Evolutionary conservation across 2,888 invertebrate species (phyloP).

Genomic region (Myathropa florea): DNA sequence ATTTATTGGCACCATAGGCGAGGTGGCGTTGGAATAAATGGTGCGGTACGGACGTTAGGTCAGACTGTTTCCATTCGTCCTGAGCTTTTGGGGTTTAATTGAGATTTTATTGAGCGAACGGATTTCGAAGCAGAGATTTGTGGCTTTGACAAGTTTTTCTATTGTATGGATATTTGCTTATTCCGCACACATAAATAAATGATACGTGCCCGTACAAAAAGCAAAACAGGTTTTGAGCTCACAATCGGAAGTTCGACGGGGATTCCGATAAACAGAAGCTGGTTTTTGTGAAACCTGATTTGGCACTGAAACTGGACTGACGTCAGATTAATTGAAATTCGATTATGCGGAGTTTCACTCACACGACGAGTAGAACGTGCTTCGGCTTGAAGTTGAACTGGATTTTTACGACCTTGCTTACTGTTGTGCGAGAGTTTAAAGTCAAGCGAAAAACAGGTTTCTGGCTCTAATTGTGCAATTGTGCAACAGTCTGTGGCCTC

Average conservation of each 20-base stretch:
- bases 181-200: background rate
- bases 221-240: background rate
- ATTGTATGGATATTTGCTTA: background rate
- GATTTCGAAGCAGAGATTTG: conserved; percentile 35
- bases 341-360: background rate
- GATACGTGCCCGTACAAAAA: background rate
- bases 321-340: background rate
- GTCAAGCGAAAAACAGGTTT: too few relatives aligned
- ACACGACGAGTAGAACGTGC: background rate
- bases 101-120: conserved; percentile 60
- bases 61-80: conserved; percentile 23
- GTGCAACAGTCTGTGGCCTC: too few relatives aligned
- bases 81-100: conserved; percentile 42
- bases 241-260: background rate
- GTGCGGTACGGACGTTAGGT: conserved; percentile 7
- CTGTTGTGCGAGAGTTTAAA: background rate
- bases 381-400: background rate
- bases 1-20: background rate
- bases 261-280: background rate
- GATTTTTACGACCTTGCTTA: background rate
- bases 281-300: background rate
- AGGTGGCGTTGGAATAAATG: conserved; percentile 25
- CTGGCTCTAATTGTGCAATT: too few relatives aligned
- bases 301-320: background rate
- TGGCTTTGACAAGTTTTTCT: background rate